phyloP scores from a whole-genome alignment of 1,140 invertebrate species.

The Eupristina koningsbergeri region DNA sequence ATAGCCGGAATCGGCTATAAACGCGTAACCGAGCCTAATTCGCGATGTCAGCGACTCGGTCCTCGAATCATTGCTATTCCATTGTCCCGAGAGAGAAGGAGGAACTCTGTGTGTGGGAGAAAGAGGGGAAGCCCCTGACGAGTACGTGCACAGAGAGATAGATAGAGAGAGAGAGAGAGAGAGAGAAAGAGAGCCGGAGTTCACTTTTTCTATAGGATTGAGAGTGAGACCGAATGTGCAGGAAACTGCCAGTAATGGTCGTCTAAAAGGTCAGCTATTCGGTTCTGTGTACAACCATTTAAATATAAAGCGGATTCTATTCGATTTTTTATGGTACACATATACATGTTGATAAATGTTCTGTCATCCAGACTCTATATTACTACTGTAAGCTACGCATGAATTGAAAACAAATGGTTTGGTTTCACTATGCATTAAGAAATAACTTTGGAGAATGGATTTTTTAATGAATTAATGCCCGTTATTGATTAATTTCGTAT shows the following conservation, averaged over 20 bases:
- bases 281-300: slow-evolving; percentile 16
- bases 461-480: no score
- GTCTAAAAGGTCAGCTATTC: slow-evolving; percentile 55
- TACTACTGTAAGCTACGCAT: not conserved
- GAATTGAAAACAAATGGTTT: not conserved
- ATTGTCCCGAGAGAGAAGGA: slow-evolving; percentile 57
- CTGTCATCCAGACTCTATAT: slow-evolving; percentile 11
- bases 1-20: slow-evolving; percentile 70
- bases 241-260: slow-evolving; percentile 70
- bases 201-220: slow-evolving; percentile 32
- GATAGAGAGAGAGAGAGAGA: not conserved
- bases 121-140: slow-evolving; percentile 2
- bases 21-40: slow-evolving; percentile 74
- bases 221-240: slow-evolving; percentile 51
- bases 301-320: slow-evolving; percentile 40
- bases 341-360: slow-evolving; percentile 32
- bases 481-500: no score
- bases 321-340: slow-evolving; percentile 36
- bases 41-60: slow-evolving; percentile 60
- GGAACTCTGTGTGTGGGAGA: not conserved
- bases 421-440: slow-evolving; percentile 8
- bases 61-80: slow-evolving; percentile 65
- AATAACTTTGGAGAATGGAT: not conserved
- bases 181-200: not conserved
- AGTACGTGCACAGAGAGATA: not conserved